Percentiles rank a stretch among this genome's conserved stretches.
phyloP scores from a whole-genome alignment of 2,113 vertebrate genomes.

The Hippocampus barbouri region DNA sequence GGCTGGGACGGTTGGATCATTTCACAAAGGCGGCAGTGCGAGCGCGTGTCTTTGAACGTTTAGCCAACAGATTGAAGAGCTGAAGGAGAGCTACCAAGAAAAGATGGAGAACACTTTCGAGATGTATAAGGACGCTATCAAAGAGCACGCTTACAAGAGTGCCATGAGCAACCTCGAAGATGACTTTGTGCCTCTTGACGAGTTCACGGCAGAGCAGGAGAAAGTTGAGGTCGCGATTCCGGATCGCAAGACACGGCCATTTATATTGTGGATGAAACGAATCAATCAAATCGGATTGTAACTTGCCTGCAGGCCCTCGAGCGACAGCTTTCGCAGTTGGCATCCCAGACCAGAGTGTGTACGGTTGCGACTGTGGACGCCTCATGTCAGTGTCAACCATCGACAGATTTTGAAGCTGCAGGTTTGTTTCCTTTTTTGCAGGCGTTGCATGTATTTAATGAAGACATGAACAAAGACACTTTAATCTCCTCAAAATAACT shows the following conservation, averaged over 20 bases:
- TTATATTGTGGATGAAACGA: not conserved
- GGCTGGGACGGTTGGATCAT: not conserved
- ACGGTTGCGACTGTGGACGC: conserved; percentile 11
- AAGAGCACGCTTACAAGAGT: conserved; percentile 82
- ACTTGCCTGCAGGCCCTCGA: conserved; percentile 50
- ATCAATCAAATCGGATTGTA: not conserved
- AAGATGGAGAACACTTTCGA: conserved; percentile 85
- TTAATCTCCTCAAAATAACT: no score
- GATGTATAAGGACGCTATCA: conserved; percentile 87
- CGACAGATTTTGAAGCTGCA: conserved; percentile 13
- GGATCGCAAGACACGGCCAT: not conserved
- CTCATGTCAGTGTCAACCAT: conserved; percentile 41
- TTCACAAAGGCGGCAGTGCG: not conserved
- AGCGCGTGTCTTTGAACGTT: not conserved
- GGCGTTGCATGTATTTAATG: not conserved
- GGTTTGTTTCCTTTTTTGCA: not conserved
- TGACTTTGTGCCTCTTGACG: conserved; percentile 79
- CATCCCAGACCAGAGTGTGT: not conserved
- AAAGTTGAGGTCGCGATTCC: conserved; percentile 75
- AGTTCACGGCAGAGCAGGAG: conserved; percentile 79
- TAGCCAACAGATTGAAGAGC: conserved; percentile 79
- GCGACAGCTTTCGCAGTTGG: conserved; percentile 48
- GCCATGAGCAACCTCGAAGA: conserved; percentile 82
- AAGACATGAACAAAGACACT: not conserved
- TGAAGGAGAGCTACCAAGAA: conserved; percentile 83